Percentiles rank a stretch among this genome's conserved stretches.
Evolutionary conservation across 2,888 invertebrate genomes (phyloP).

Genomic region (Hirtodrosophila duncani): DNA sequence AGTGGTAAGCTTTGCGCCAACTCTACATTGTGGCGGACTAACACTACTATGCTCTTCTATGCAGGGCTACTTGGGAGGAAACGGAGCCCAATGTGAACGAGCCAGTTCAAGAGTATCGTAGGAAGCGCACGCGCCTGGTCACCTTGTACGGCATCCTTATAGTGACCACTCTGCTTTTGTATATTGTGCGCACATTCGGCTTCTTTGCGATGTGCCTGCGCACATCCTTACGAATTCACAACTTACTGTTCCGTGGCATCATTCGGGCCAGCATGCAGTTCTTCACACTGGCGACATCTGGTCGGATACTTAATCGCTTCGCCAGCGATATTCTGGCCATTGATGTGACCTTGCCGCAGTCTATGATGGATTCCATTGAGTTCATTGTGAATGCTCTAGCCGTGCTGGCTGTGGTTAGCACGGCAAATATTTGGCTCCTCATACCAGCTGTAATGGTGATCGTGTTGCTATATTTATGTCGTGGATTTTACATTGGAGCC

Average conservation of each 20-base stretch:
- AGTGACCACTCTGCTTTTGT: conserved; percentile 77
- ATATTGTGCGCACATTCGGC: conserved; percentile 81
- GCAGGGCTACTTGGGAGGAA: conserved; percentile 78
- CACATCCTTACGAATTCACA: conserved; percentile 87
- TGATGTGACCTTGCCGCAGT: conserved; percentile 81
- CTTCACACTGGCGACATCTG: conserved; percentile 85
- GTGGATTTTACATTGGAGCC: conserved; percentile 80
- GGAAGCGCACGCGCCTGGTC: conserved; percentile 60
- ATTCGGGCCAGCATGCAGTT: conserved; percentile 86
- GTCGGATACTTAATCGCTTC: conserved; percentile 86
- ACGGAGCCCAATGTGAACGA: conserved; percentile 52
- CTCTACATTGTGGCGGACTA: background rate
- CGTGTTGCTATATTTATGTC: conserved; percentile 80
- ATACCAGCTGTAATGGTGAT: conserved; percentile 81
- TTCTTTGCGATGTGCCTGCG: conserved; percentile 87
- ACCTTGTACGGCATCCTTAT: conserved; percentile 71
- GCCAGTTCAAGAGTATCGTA: conserved; percentile 36
- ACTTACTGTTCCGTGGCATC: conserved; percentile 86
- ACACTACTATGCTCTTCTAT: background rate
- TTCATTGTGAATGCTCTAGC: conserved; percentile 74
- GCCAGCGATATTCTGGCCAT: conserved; percentile 85
- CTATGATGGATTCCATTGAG: conserved; percentile 82
- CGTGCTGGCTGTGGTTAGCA: conserved; percentile 82
- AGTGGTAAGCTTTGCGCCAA: conserved; percentile 80
- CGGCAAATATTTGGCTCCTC: conserved; percentile 82